Conservation (phyloP, 2,797 vertebrate genomes). For the Sebastes ruberrimus region DNA sequence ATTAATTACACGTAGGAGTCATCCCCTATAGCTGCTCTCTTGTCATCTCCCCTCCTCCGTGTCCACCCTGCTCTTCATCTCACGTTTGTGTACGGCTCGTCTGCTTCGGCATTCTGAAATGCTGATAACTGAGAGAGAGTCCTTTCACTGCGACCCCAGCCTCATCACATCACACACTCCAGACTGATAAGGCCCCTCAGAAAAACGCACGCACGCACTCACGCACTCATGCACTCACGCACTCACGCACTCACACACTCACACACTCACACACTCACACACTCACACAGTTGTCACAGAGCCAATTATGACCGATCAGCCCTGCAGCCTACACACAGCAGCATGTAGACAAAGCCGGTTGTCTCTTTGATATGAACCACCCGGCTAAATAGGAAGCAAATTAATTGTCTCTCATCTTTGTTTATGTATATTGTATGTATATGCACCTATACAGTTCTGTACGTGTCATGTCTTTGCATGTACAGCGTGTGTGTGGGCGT, state of each 20-base stretch:
- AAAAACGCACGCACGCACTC: neutral
- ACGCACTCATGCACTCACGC: neutral
- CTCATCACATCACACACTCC: constrained; percentile 47
- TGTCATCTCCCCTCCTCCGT: neutral
- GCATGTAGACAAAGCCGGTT: constrained; percentile 78
- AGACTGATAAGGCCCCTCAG: constrained; percentile 50
- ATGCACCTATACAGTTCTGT: too few species aligned
- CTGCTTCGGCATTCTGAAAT: constrained; percentile 46
- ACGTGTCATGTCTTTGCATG: neutral
- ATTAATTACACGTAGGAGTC: neutral
- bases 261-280: neutral
- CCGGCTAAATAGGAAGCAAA: constrained; percentile 81
- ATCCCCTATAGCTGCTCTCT: neutral
- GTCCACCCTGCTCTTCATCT: neutral
- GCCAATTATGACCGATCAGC: constrained; percentile 82
- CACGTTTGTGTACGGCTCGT: constrained; percentile 25
- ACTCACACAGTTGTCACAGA: constrained; percentile 64
- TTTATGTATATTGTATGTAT: too few species aligned
- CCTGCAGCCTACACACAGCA: constrained; percentile 67
- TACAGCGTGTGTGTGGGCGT: neutral
- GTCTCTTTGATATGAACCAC: constrained; percentile 82
- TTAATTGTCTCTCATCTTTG: constrained; percentile 70
- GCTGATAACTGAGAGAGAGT: constrained; percentile 35
- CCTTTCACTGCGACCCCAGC: constrained; percentile 49
- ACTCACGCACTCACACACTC: constrained; percentile 10